phyloP scores from a whole-genome alignment of 2,797 vertebrate species.

The Nasua narica region DNA sequence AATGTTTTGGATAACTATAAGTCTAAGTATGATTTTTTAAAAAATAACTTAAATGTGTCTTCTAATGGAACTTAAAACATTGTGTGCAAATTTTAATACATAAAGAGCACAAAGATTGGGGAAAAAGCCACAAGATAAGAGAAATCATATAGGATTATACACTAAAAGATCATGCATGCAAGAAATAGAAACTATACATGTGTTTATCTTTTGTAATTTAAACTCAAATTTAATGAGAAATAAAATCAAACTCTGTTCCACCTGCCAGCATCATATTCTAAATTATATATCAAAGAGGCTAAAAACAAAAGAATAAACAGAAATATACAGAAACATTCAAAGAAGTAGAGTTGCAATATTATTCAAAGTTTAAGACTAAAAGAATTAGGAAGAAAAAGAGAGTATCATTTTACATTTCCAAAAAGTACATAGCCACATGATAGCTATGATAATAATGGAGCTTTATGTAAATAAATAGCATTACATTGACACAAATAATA shows the following conservation, averaged over 20 bases:
- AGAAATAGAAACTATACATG: not conserved
- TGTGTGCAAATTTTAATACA: not conserved
- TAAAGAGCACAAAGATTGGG: not conserved
- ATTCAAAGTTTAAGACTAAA: slow-evolving; percentile 31
- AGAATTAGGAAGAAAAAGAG: not conserved
- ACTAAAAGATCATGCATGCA: not conserved
- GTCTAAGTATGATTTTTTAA: not conserved
- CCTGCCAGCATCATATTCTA: not conserved
- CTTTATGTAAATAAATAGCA: not conserved
- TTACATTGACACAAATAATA: slow-evolving; percentile 41
- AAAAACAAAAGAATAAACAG: slow-evolving; percentile 14
- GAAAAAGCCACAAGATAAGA: not conserved
- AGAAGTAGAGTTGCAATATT: not conserved
- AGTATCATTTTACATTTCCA: slow-evolving; percentile 17
- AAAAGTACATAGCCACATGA: not conserved
- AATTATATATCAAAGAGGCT: not conserved
- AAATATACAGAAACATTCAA: slow-evolving; percentile 24
- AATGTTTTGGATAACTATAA: not conserved
- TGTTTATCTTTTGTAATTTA: not conserved
- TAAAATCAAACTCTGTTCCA: not conserved
- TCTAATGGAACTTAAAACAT: not conserved
- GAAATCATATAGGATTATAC: not conserved
- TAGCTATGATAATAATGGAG: slow-evolving; percentile 19
- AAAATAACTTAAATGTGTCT: not conserved
- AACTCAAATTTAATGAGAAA: not conserved